Base-by-base conservation (phyloP, 30 jellyfish, hydroid and myxozoan species). In the Hydractinia echinata region DNA sequence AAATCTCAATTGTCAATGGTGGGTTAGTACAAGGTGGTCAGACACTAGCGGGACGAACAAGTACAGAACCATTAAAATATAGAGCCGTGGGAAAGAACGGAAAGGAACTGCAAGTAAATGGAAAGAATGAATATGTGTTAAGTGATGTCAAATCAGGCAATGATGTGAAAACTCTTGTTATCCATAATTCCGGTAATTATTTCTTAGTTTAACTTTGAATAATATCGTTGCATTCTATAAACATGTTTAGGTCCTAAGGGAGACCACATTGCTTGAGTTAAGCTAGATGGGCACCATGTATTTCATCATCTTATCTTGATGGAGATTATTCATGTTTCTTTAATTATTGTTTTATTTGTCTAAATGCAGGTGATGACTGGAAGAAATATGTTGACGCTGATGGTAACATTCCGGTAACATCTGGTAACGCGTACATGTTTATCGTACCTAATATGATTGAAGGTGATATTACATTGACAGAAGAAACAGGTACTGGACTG, bases 381-480 rank as follows among this genome's bases (percentile, higher is more conserved):
- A 77, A 64, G 54, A 77, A 77, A 54, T 77, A 54, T 77, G 85
- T 77, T n/a, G 85, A 77, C 51, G 15, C 94, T 9, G 94, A 81
- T 39, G 97, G 97, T 6, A 85, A 74, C 49, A 81, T 90, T 53
- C 84, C 55, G 53, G 87, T 83, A 16, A 62, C 92, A 21, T 84
- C 82, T 68, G 53, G 84, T n/a, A 78, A 84, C 85, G 85, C 83
- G 62, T 68, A 95, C 15, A 94, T 81, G 66, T 85, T 92, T 54
- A 84, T 92, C 7, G 61, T 84, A 53, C 89, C 96, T 78, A 92
- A 92, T 84, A 92, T 92, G 96, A 53, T 87, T 48, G 91, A 92
- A 60, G 85, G 84, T 49, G 98, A 92, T 79, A 86, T 92, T 8
- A 92, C 98, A 16, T 79, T 92, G 30, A 82, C 95, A 70, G 96